phyloP scores from a whole-genome alignment of 2,888 invertebrate genomes.

The Tribolium freemani region DNA sequence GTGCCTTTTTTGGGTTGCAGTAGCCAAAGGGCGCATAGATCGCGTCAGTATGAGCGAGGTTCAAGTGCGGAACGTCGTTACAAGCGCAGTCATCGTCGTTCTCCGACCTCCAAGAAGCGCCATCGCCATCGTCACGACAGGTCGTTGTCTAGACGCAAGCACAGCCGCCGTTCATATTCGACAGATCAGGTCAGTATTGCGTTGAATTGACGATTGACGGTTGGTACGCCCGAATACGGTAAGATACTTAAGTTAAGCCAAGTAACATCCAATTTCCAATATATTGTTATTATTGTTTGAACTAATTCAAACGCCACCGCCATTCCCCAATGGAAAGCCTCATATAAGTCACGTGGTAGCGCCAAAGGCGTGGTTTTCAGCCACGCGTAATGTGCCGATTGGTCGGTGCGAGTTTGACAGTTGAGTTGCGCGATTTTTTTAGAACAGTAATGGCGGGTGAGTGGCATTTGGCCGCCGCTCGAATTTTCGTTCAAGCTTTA shows the following conservation, averaged over 20 bases:
- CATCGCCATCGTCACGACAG: conserved; percentile 77
- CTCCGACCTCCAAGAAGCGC: conserved; percentile 83
- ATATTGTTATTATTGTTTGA: background rate
- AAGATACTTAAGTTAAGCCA: conserved; percentile 29
- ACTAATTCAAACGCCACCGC: conserved; percentile 34
- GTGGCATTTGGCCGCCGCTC: conserved; percentile 70
- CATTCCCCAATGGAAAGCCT: conserved; percentile 20
- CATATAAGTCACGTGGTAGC: background rate
- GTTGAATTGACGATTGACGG: conserved; percentile 26
- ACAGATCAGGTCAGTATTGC: conserved; percentile 65
- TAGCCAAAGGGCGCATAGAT: conserved; percentile 74
- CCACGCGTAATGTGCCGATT: background rate
- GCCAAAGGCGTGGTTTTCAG: background rate
- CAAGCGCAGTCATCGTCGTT: conserved; percentile 87
- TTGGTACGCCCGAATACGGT: conserved; percentile 41
- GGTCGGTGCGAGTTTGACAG: background rate
- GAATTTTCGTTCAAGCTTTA: conserved; percentile 67
- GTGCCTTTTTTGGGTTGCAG: conserved; percentile 64
- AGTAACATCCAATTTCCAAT: conserved; percentile 8
- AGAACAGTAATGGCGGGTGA: conserved; percentile 36
- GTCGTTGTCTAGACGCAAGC: conserved; percentile 64
- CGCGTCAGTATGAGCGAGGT: conserved; percentile 78
- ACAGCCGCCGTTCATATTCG: conserved; percentile 69
- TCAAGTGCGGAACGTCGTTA: conserved; percentile 86
- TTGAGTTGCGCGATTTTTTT: background rate